Evolutionary conservation across 2,888 invertebrate species (phyloP), one percentile per base, ranked within the genome.

Genomic region (Agrotis clavis): DNA sequence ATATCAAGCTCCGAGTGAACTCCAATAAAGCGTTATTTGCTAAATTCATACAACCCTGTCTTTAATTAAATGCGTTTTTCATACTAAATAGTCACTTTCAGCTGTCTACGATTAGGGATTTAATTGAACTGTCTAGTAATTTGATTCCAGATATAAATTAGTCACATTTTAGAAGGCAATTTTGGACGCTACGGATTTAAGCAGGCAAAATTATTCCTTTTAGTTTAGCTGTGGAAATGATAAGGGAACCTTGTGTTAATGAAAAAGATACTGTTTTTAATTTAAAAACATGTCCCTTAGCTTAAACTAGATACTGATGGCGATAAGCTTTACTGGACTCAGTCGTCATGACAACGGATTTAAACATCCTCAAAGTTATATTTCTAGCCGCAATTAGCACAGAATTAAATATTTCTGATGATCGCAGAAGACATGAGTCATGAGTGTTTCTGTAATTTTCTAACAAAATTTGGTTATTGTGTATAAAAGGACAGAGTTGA

Each of bases 11-110:
- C 72, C 62, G 69, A 80, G 69, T 72, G 63, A 81, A 68, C 66
- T 70, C 79, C 79, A 83, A 87, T 87, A 84, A 86, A 86, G 84
- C 81, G 74, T 84, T 86, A 86, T 86, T 87, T 81, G 74, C 83
- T 82, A 74, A 85, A 86, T 87, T 87, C 83, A 87, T 83, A 83
- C 80, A 86, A 84, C 84, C 62, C 70, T 76, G 82, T 80, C 75
- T 88, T 88, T 89, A 90, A 90, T 90, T 88, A 88, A 89, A 90
- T 85, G 81, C 83, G 82, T 85, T 88, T 87, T 85, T 85, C 85
- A 86, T 83, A 85, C 82, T 67, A 73, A 82, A 84, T 82, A 72
- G 67, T 74, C 76, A 81, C 84, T 77, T 82, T 75, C 70, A 77
- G 63, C 79, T 82, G 73, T 69, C 67, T 81, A 63, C 67, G 66